Evolutionary conservation across 2,797 vertebrate genomes (phyloP).

Genomic region (Gobio occitaniae): DNA sequence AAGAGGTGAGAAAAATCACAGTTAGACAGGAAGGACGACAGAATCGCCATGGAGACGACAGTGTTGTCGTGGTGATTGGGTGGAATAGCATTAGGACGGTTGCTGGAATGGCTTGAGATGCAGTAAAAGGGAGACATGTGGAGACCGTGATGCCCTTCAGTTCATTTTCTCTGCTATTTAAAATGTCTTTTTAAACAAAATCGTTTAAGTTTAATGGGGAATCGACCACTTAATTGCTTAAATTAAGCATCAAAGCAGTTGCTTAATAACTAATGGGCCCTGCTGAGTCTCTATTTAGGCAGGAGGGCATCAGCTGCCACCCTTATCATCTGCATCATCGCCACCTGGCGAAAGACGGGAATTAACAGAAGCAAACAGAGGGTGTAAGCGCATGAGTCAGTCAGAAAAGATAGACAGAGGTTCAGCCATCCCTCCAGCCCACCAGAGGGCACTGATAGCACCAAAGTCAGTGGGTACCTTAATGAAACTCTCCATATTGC

Average conservation of each 20-base stretch:
- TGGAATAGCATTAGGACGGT: conserved; percentile 58
- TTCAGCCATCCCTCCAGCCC: conserved; percentile 78
- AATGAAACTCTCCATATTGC: conserved; percentile 99
- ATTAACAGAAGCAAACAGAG: conserved; percentile 66
- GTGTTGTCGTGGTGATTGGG: conserved; percentile 67
- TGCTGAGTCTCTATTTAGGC: not conserved
- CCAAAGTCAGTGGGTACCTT: conserved; percentile 84
- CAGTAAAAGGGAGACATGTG: conserved; percentile 62
- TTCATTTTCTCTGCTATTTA: conserved; percentile 17
- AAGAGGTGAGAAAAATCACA: conserved; percentile 83
- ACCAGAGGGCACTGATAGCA: conserved; percentile 71
- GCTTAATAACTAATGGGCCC: conserved; percentile 15
- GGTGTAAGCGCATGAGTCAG: conserved; percentile 60
- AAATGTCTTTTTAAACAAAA: conserved; percentile 9
- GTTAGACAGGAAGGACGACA: conserved; percentile 78
- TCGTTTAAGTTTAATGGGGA: conserved; percentile 15
- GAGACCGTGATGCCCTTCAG: conserved; percentile 10
- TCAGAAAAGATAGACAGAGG: conserved; percentile 63
- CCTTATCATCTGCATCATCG: conserved; percentile 60
- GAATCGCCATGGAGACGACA: conserved; percentile 63
- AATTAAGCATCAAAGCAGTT: conserved; percentile 7
- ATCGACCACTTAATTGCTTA: not conserved
- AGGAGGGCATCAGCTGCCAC: conserved; percentile 36
- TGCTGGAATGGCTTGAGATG: conserved; percentile 65
- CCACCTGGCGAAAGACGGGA: conserved; percentile 65